Evolutionary conservation across 2,797 vertebrate genomes (phyloP), one percentile per base, ranked within the genome.

Genomic region (Characodon lateralis): DNA sequence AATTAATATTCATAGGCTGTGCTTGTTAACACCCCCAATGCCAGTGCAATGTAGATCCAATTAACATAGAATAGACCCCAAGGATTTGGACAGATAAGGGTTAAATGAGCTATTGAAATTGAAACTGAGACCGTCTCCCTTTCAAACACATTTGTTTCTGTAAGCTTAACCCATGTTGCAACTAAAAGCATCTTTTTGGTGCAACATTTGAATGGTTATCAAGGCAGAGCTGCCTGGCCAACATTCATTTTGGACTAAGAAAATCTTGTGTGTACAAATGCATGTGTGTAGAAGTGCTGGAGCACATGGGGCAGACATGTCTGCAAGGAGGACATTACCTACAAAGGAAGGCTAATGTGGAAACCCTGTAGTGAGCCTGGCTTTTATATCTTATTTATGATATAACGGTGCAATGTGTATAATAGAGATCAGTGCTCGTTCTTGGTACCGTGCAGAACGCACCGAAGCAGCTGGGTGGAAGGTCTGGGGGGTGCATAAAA

Each of bases 321-420:
- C 78, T 86, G 82, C 77, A 88, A 63, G 55, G 79, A 81, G 83
- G 81, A 85, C 80, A 76, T 85, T 82, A 73, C 81, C 83, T 80
- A 39, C 81, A 81, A 73, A 82, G 79, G 78, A 50, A 61, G 91
- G 92, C 95, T 97, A 96, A 97, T 97, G 96, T 95, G 94, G 95
- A 97, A 97, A 94, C 87, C 93, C 94, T 97, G 96, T 96, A 93
- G 93, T 89, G 90, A 95, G 94, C 94, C 95, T 91, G 91, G 89
- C 95, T 96, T 95, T 93, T 96, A 97, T 97, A 95, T 96, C 95
- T 98, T 97, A 97, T 98, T 98, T 96, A 97, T 97, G 95, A 96
- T 96, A 92, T 94, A 89, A 92, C 90, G 86, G 94, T 94, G 93
- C 94, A 89, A 83, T 93, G 93, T 90, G 90, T 93, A 89, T 95